These are phyloP conservation scores for Heterodera filipjevi DNA, from an alignment of 2,888 invertebrate species.

Conservation along the genomic window DNA sequence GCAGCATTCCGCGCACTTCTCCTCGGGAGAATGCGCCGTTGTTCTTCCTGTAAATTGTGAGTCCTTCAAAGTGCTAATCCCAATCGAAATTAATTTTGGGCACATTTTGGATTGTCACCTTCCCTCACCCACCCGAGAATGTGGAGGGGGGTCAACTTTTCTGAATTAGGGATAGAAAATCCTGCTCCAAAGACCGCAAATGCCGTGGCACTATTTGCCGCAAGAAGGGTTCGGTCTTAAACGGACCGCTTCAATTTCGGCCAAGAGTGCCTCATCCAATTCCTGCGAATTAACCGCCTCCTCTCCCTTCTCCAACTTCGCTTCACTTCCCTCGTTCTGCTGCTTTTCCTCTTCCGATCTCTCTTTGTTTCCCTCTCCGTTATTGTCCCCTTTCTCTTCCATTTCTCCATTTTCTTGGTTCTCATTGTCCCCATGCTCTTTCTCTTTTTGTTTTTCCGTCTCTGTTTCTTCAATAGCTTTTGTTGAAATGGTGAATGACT, in stretches of 20 bases:
- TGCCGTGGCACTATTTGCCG: not conserved
- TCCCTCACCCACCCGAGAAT: too few relatives aligned
- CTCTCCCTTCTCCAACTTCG: conserved; percentile 7
- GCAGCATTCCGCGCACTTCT: conserved; percentile 52
- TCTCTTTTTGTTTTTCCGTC: conserved; percentile 70
- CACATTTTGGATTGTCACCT: too few relatives aligned
- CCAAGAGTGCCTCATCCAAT: conserved; percentile 24
- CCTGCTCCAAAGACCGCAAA: too few relatives aligned
- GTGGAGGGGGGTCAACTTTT: too few relatives aligned
- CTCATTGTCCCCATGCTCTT: too few relatives aligned
- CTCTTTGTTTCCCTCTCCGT: conserved; percentile 33
- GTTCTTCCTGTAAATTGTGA: conserved; percentile 50
- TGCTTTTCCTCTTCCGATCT: not conserved
- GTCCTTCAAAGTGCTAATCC: too few relatives aligned
- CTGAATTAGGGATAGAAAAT: not conserved
- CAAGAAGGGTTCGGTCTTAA: not conserved
- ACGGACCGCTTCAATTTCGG: conserved; percentile 15
- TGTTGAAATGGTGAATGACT: conserved; percentile 63
- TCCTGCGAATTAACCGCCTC: not conserved
- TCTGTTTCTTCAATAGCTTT: conserved; percentile 66
- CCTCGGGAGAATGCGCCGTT: conserved; percentile 56
- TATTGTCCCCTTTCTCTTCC: conserved; percentile 25
- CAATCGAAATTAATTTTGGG: too few relatives aligned
- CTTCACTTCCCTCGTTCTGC: conserved; percentile 25
- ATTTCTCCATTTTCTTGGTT: conserved; percentile 72